Evolutionary conservation across 2,113 vertebrate genomes (phyloP).

Genomic region (Caracal caracal): DNA sequence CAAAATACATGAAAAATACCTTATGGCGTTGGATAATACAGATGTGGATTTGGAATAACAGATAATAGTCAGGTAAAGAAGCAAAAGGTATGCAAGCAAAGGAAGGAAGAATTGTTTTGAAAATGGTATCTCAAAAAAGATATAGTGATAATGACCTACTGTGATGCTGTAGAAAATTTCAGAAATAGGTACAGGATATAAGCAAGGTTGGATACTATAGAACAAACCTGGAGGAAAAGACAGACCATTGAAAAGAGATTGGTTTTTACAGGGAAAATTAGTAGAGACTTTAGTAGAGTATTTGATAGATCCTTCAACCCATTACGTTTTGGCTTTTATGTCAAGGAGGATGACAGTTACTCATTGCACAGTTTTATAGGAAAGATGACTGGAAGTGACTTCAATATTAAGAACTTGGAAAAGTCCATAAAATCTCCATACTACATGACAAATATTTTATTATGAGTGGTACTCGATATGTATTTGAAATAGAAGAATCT

Average conservation of each 20-base stretch:
- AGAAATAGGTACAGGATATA: background rate
- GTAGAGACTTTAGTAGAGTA: background rate
- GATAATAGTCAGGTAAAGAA: constrained; percentile 8
- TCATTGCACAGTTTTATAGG: constrained; percentile 31
- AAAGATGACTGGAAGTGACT: constrained; percentile 38
- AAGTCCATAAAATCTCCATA: background rate
- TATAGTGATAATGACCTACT: background rate
- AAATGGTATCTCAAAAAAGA: background rate
- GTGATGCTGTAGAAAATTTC: background rate
- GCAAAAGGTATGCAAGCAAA: background rate
- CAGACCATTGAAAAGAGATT: background rate
- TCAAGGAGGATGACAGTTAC: background rate
- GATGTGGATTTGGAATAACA: background rate
- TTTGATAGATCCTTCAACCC: background rate
- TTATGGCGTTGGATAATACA: background rate
- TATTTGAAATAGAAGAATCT: constrained; percentile 25
- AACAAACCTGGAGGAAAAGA: background rate
- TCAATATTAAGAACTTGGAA: background rate
- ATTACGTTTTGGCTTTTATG: background rate
- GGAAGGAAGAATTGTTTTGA: background rate
- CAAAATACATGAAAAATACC: background rate
- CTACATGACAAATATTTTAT: constrained; percentile 13
- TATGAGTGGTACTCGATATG: background rate
- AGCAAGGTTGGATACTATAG: background rate
- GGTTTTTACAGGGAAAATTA: background rate